phyloP scores from a whole-genome alignment of 2,888 invertebrate species.

The Aquatica leii region DNA sequence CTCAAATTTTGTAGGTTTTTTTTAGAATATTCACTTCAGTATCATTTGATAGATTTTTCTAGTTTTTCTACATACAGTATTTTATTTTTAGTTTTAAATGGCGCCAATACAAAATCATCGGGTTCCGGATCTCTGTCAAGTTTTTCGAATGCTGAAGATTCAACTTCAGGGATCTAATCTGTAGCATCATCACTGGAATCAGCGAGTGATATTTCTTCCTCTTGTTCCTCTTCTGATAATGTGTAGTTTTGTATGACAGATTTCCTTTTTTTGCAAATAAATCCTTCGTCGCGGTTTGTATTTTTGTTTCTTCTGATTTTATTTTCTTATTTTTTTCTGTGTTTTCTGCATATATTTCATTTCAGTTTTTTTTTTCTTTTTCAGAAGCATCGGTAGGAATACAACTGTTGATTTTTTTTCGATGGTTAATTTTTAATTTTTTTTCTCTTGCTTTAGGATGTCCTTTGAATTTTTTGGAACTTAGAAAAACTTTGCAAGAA shows the following conservation, averaged over 20 bases:
- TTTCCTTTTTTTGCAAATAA: slow-evolving; percentile 4
- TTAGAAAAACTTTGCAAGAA: neutral
- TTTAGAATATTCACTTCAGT: slow-evolving; percentile 12
- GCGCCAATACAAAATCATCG: slow-evolving; percentile 27
- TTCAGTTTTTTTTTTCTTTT: neutral
- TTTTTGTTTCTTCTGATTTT: neutral
- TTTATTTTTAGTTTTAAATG: slow-evolving; percentile 23
- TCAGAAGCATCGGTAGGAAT: slow-evolving; percentile 1
- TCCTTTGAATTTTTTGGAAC: neutral
- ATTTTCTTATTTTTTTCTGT: neutral
- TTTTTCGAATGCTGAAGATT: slow-evolving; percentile 17
- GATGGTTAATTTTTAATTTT: neutral
- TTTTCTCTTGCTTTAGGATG: neutral
- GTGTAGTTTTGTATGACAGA: neutral
- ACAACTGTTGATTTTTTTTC: neutral
- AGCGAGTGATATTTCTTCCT: neutral
- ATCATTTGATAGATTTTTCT: slow-evolving; percentile 7
- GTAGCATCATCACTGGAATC: slow-evolving; percentile 8
- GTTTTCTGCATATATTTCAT: neutral
- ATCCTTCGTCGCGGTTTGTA: neutral
- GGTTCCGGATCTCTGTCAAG: slow-evolving; percentile 15
- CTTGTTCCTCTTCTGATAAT: neutral
- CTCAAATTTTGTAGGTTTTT: slow-evolving; percentile 6
- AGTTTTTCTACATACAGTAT: slow-evolving; percentile 12
- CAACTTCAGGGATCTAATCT: slow-evolving; percentile 14